Evolutionary conservation across 2,113 vertebrate species (phyloP).

Genomic region (Corythornis vintsioides): DNA sequence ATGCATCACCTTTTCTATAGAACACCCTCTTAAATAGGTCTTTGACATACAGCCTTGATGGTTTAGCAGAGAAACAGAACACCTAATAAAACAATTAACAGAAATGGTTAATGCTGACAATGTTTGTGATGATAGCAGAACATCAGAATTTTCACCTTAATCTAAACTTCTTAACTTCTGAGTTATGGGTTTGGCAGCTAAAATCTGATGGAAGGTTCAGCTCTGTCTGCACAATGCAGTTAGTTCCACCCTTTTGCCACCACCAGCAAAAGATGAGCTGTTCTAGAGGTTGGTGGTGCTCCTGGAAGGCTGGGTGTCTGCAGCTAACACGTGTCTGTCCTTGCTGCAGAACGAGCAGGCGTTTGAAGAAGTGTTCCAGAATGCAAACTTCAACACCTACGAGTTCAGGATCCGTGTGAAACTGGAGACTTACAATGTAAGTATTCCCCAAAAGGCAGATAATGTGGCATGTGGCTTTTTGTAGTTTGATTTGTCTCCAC

Average conservation of each 20-base stretch:
- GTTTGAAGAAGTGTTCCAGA: constrained; percentile 92
- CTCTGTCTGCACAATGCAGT: neutral
- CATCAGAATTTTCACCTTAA: neutral
- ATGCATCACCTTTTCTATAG: neutral
- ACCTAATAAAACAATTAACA: constrained; percentile 17
- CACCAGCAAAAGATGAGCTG: neutral
- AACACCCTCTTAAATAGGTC: neutral
- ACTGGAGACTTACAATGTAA: constrained; percentile 95
- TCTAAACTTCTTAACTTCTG: neutral
- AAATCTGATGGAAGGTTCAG: neutral
- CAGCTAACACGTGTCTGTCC: constrained; percentile 36
- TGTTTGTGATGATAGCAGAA: neutral
- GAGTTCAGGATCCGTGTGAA: constrained; percentile 92
- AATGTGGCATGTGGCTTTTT: neutral
- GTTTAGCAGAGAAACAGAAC: constrained; percentile 6
- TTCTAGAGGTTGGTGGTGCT: neutral
- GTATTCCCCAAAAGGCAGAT: constrained; percentile 46
- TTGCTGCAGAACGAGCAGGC: constrained; percentile 88
- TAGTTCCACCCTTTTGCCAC: neutral
- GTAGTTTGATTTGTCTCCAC: neutral
- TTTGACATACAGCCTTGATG: neutral
- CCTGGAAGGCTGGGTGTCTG: neutral
- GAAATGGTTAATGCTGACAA: neutral
- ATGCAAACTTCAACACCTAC: constrained; percentile 90
- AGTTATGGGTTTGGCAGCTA: neutral